These are phyloP conservation scores for Falcunculus frontatus DNA, from an alignment of 2,113 vertebrate species.

Conservation along the genomic window DNA sequence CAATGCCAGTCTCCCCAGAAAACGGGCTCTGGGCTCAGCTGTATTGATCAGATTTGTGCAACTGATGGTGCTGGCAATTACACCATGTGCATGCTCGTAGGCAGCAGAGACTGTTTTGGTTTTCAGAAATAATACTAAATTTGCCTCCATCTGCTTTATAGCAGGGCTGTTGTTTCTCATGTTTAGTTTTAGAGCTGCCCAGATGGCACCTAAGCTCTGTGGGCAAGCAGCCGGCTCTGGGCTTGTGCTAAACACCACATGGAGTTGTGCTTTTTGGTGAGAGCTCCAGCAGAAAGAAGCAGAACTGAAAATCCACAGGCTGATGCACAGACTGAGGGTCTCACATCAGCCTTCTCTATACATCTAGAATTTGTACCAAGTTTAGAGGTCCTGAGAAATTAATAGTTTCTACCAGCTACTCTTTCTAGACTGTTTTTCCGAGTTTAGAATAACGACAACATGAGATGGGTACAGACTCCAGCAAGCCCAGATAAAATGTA, in stretches of 20 bases:
- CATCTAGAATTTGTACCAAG: neutral
- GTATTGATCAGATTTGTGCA: neutral
- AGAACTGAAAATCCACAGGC: neutral
- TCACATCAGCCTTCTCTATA: neutral
- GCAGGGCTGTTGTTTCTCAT: neutral
- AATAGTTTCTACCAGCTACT: neutral
- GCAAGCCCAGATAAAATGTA: neutral
- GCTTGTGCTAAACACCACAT: fast-evolving
- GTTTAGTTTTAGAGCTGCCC: neutral
- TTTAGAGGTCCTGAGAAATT: neutral
- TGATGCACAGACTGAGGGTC: neutral
- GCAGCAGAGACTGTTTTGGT: neutral
- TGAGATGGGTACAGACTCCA: neutral
- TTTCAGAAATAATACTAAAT: neutral
- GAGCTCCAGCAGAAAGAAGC: neutral
- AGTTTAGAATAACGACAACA: neutral
- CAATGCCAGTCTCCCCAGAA: slow-evolving; percentile 48
- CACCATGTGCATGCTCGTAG: neutral
- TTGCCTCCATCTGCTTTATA: neutral
- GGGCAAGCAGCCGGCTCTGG: neutral
- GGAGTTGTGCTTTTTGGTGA: neutral
- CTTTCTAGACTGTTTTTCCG: neutral
- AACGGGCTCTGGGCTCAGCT: neutral
- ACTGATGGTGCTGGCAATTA: neutral
- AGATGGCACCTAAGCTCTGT: neutral